Base-by-base conservation (phyloP, 2,888 invertebrate species). In the Plemyria rubiginata region DNA sequence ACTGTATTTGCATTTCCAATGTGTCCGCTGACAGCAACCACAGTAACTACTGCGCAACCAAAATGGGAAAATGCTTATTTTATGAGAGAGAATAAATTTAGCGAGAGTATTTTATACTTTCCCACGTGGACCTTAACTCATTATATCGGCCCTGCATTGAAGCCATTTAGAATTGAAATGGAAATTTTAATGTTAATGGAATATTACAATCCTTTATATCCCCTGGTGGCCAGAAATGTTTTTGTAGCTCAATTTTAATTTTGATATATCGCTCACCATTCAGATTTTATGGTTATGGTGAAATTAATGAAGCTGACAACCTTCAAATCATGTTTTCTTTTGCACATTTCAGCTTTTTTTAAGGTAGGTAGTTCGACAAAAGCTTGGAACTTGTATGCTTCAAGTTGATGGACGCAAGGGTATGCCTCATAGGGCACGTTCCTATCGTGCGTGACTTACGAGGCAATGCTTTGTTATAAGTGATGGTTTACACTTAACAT, bases 31-130 rank as follows among this genome's bases (percentile, higher is more conserved):
- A 52, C 52, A 51, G 51, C 13, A 50, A 50, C 49, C 49, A 52
- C 46, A 28, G 55, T 43, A 72, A 70, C 66, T 70, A 69, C 62
- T 69, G 62, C 68, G 61, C 40, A 60, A 55, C 52, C 60, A 64
- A 64, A 71, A 65, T 71, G 66, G 68, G 61, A 63, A 65, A 70
- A 71, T 73, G 66, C 61, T 53, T 72, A 74, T 71, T 77, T 75
- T 73, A 76, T 72, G 72, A 70, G 66, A 55, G 43, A 62, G 54
- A 70, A 68, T 69, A 70, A 61, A 61, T 61, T 58, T 50, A 54
- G 65, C 54, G 16, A 16, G 50, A 60, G 52, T 54, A 15, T 32
- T 13, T 58, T 22, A 1, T 22, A 22, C 3, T 1, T 22, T 65
- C 71, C 70, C 76, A 52, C 58, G 60, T 62, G 61, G 54, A 32